Conservation (phyloP, 1,140 invertebrate species). For the Drosophila funebris region DNA sequence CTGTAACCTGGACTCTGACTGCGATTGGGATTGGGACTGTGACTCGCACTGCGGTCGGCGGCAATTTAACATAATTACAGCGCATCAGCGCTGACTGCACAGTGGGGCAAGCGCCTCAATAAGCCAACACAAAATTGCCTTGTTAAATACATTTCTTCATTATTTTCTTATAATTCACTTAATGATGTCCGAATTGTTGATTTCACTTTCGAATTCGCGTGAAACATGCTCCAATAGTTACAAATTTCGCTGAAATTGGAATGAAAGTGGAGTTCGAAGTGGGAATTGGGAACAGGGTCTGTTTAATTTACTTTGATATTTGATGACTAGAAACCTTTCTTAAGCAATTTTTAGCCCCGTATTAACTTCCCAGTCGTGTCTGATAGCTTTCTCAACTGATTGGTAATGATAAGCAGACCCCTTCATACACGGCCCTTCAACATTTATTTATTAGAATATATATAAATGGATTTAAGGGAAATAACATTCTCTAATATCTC, state of each 20-base stretch:
- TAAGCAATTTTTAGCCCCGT: not conserved
- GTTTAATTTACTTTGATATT: not conserved
- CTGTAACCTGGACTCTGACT: not conserved
- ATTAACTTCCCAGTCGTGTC: not conserved
- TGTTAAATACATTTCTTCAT: not conserved
- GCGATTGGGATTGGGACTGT: not conserved
- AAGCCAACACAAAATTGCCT: conserved; percentile 11
- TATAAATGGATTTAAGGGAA: too few relatives aligned
- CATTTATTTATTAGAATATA: too few relatives aligned
- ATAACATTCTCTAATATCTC: too few relatives aligned
- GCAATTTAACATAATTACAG: conserved; percentile 79
- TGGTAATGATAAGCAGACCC: too few relatives aligned
- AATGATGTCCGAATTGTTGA: not conserved
- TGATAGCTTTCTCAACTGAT: too few relatives aligned
- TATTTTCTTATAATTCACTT: not conserved
- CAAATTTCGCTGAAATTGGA: not conserved
- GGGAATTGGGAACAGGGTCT: not conserved
- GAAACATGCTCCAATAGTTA: not conserved
- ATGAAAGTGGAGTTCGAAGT: not conserved
- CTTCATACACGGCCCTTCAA: too few relatives aligned
- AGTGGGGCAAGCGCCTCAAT: conserved; percentile 11
- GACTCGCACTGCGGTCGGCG: conserved; percentile 29
- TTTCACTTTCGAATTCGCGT: conserved; percentile 6
- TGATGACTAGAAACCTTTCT: not conserved
- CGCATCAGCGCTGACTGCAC: conserved; percentile 14